Evolutionary conservation across 2,113 vertebrate genomes (phyloP).

Genomic region (Oncorhynchus keta): DNA sequence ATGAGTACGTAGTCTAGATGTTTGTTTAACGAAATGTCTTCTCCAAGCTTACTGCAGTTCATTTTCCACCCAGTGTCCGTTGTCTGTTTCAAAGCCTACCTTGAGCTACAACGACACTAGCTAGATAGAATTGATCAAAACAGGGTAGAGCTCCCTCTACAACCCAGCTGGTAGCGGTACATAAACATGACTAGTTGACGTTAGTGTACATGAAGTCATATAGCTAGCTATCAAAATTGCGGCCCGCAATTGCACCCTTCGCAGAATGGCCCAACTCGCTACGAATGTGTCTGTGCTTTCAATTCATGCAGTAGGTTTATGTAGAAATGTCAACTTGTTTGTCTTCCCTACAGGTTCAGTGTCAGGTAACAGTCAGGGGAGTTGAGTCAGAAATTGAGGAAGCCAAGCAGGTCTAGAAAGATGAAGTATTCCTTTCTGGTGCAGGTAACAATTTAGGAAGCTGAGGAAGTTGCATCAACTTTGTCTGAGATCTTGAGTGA

Average conservation of each 20-base stretch:
- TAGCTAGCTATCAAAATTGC: background rate
- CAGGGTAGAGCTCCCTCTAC: conserved; percentile 89
- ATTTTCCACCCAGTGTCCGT: conserved; percentile 52
- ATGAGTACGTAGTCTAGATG: background rate
- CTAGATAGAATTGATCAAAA: conserved; percentile 51
- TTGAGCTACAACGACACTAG: conserved; percentile 52
- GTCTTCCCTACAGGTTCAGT: background rate
- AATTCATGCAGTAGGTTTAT: background rate
- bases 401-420: conserved; percentile 31
- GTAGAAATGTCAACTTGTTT: background rate
- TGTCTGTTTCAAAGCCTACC: conserved; percentile 63
- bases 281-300: background rate
- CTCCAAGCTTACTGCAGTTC: conserved; percentile 5
- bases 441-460: conserved; percentile 34
- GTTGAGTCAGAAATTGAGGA: conserved; percentile 19
- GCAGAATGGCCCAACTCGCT: background rate
- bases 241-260: background rate
- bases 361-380: conserved; percentile 30
- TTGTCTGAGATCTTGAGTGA: background rate
- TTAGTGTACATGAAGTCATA: background rate
- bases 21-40: background rate
- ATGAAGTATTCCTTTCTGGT: conserved; percentile 44
- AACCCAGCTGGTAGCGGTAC: conserved; percentile 80
- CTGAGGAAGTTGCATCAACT: background rate
- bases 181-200: conserved; percentile 58